These are phyloP conservation scores for Myioborus miniatus DNA, from an alignment of 2,797 vertebrate species.

Conservation along the genomic window DNA sequence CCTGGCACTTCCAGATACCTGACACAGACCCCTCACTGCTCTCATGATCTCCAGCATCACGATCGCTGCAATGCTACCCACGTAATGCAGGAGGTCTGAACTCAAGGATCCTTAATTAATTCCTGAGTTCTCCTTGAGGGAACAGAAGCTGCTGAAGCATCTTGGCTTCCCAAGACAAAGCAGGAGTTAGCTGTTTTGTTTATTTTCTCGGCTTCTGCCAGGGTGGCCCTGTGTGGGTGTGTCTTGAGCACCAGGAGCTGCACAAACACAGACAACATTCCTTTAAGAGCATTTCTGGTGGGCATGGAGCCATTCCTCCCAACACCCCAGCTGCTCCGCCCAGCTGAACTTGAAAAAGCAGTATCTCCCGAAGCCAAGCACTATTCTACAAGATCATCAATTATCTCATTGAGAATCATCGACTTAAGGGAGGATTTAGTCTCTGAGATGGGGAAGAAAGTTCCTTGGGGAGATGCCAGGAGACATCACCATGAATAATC, in stretches of 20 bases:
- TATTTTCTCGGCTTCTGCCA: background rate
- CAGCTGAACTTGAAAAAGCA: background rate
- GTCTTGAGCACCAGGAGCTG: background rate
- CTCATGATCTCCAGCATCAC: fast-evolving
- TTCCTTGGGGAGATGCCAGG: background rate
- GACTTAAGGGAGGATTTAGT: background rate
- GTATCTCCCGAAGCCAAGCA: background rate
- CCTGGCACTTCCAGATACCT: fast-evolving
- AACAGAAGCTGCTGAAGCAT: background rate
- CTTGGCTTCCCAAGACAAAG: background rate
- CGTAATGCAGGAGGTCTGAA: fast-evolving
- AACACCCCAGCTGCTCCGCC: fast-evolving
- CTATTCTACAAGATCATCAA: background rate
- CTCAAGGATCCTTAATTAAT: background rate
- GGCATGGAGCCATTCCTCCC: background rate
- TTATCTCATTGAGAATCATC: background rate
- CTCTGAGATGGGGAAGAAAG: background rate
- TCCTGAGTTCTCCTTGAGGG: background rate
- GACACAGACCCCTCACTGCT: background rate
- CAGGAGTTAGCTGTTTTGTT: background rate
- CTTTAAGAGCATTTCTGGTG: background rate
- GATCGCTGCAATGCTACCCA: fast-evolving
- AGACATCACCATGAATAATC: background rate
- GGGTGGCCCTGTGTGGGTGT: background rate
- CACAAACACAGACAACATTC: constrained; percentile 6